Base-by-base conservation (phyloP, 2,797 vertebrate genomes). In the Botia kubotai region DNA sequence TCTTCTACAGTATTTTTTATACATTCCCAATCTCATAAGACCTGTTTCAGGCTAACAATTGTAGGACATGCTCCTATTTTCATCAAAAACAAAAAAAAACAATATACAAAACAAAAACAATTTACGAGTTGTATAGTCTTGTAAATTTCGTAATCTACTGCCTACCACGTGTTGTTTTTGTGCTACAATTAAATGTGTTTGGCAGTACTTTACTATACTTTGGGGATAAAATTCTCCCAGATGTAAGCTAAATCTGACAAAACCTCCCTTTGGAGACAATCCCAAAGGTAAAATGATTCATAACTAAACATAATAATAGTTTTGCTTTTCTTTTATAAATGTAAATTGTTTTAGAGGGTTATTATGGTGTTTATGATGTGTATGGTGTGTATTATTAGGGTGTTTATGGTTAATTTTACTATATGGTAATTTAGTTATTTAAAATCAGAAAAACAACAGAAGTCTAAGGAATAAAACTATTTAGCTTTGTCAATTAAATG, bases 151-250 rank as follows among this genome's bases (percentile, higher is more conserved):
- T 23, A 69, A 58, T 3, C 19, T 60, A 3, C 33, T 33, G 33
- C 4, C 33, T 33, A 50, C 10, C 14, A 16, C 60, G 67, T 60
- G 66, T 58, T 69, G 53, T 63, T 33, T 74, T 63, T 50, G 72
- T 74, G 43, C 21, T 23, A 60, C 4, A 74, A 62, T 46, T 46
- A 48, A 73, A 39, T 19, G 55, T 46, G 65, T 53, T 50, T 58
- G 17, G 58, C 26, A 19, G 29, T 55, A 58, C 50, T 33, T 33
- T 33, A 5, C 3, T 33, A 5, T 33, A 33, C 33, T 48, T 26
- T 58, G 17, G 53, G 39, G 36, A 48, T 17, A 66, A 58, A 58
- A 33, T 48, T 2, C 16, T 58, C 65, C 36, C 65, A 69, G 39
- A 50, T 33, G 23, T 29, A 2, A 16, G 50, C 13, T 58, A 62